Conservation (phyloP, 2,888 invertebrate species). For the Agrotis ipsilon region DNA sequence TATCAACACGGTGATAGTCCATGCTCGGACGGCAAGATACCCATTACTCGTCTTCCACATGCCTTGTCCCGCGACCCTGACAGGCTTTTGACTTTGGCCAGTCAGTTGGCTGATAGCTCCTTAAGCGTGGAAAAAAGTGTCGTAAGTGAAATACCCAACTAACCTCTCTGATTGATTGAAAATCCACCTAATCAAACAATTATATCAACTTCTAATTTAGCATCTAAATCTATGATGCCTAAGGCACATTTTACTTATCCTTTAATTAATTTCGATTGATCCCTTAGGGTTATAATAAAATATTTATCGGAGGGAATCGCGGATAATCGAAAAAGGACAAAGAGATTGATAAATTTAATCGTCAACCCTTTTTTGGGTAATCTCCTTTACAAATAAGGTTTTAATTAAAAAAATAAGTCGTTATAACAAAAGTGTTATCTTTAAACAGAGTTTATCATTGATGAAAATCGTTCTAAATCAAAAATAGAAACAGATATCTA, state of each 20-base stretch:
- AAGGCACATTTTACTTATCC: neutral
- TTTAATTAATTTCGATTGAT: slow-evolving; percentile 23
- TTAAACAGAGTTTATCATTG: neutral
- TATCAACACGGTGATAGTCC: too few relatives aligned
- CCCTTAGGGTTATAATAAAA: slow-evolving; percentile 4
- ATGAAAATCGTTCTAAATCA: too few relatives aligned
- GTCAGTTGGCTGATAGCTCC: too few relatives aligned
- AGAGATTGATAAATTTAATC: neutral
- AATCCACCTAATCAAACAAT: neutral
- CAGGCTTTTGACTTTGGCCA: too few relatives aligned
- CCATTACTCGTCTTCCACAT: too few relatives aligned
- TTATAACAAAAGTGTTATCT: neutral
- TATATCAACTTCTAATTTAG: slow-evolving; percentile 10
- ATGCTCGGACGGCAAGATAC: too few relatives aligned
- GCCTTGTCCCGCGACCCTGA: too few relatives aligned
- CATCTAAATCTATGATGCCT: neutral
- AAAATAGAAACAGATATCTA: neutral
- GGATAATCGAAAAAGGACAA: slow-evolving; percentile 8
- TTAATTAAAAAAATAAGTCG: neutral
- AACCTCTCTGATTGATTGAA: neutral
- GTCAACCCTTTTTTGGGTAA: neutral
- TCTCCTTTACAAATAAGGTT: neutral
- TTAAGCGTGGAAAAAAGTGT: too few relatives aligned
- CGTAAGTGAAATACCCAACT: too few relatives aligned
- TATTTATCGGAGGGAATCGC: neutral